Evolutionary conservation across 2,113 vertebrate species (phyloP), one percentile per base, ranked within the genome.

Genomic region (Ophthalmolycus amberensis): DNA sequence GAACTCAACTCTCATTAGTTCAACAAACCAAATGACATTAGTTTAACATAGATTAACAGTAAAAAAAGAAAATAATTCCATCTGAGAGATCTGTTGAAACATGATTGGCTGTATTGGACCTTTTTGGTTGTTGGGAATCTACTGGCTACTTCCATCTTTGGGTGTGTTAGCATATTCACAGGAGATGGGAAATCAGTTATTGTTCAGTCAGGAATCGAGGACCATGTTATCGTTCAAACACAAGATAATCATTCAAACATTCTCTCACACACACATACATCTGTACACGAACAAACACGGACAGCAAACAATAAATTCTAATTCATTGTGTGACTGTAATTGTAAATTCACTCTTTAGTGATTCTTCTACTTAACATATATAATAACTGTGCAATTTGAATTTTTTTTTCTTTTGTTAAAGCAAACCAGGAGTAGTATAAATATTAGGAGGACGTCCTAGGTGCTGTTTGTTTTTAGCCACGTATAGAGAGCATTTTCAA

Each of bases 321-420:
- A 84, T 46, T 79, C 50, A 75, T 11, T 40, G 62, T 67, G 81
- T 82, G 85, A 88, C 86, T 85, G 84, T 86, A 72, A 80, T 87
- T 82, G 80, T 85, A 79, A 85, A 85, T 87, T 92, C 83, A 90
- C 89, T 84, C 87, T 58, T 83, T 87, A 88, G 86, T 88, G 85
- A 91, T 89, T 89, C 54, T 89, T 90, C 77, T 86, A 86, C 64
- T 86, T 58, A 89, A 89, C 84, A 88, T 84, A 88, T 50, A 92
- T 59, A 92, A 92, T 56, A 92, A 88, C 71, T 91, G 91, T 94
- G 92, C 90, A 93, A 92, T 90, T 83, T 56, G 63, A 11, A 4
- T 54, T 14, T 56, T 81, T 69, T 80, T 42, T 85, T 65, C 16
- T 83, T 77, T 73, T 60, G 15, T 74, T 48, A 70, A 83, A 91